These are phyloP conservation scores for Lasioglossum figueresi DNA, from an alignment of 2,888 invertebrate species.

Conservation along the genomic window DNA sequence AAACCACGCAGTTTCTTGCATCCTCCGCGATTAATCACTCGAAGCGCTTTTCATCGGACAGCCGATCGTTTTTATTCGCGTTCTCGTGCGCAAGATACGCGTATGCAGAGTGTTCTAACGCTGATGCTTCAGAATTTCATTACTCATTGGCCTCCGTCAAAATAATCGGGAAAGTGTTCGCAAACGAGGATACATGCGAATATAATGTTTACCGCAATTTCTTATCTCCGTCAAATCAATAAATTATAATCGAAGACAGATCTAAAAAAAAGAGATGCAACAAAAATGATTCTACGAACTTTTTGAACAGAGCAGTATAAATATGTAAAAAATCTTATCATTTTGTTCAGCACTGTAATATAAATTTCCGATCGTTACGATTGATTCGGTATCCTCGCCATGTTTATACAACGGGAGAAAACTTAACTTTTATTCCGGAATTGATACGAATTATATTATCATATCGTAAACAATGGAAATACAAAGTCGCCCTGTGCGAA, in stretches of 20 bases:
- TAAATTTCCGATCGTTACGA: not conserved
- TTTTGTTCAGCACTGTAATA: not conserved
- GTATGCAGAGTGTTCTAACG: conserved; percentile 2
- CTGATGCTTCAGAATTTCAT: not conserved
- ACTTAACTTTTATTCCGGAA: conserved; percentile 1
- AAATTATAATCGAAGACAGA: not conserved
- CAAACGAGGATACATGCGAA: not conserved
- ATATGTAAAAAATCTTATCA: not conserved
- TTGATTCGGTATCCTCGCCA: not conserved
- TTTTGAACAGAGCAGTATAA: not conserved
- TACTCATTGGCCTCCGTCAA: not conserved
- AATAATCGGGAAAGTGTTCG: not conserved
- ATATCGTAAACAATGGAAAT: conserved; percentile 25
- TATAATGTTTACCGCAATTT: not conserved
- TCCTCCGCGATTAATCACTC: conserved; percentile 65
- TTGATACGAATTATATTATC: conserved; percentile 11
- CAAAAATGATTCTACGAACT: not conserved
- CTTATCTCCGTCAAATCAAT: not conserved
- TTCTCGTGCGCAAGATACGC: conserved; percentile 13
- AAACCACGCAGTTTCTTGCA: conserved; percentile 67
- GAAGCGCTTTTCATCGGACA: conserved; percentile 62
- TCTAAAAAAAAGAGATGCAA: too few species aligned
- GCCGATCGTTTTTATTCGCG: conserved; percentile 57
- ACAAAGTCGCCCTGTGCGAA: conserved; percentile 23
- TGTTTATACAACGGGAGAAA: not conserved